Percentiles rank a stretch among this genome's conserved stretches.
Conservation (phyloP, 2,888 invertebrate genomes). For the Cistogaster globosa region DNA sequence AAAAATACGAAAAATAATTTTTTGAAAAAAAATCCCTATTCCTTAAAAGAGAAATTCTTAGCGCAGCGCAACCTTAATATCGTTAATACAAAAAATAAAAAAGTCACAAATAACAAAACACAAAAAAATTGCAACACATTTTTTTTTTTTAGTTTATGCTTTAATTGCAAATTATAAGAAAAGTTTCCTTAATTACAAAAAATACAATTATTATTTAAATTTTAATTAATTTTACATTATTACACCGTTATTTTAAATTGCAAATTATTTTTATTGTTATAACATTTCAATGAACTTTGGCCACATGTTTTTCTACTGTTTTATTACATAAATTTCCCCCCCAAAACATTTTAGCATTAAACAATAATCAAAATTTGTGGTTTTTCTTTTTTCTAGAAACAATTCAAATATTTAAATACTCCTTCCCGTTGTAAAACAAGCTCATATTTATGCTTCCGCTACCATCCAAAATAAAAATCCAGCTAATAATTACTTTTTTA, state of each 20-base stretch:
- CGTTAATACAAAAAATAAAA: too few relatives aligned
- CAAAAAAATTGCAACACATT: too few relatives aligned
- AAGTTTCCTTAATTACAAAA: too few relatives aligned
- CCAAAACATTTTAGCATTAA: neutral
- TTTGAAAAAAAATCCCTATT: too few relatives aligned
- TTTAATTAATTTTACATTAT: too few relatives aligned
- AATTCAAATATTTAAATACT: neutral
- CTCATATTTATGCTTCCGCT: neutral
- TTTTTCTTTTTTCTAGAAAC: neutral
- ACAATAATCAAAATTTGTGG: neutral
- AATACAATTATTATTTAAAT: too few relatives aligned
- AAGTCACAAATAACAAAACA: too few relatives aligned
- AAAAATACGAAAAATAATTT: too few relatives aligned
- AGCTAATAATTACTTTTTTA: constrained; percentile 38
- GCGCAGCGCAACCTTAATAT: too few relatives aligned
- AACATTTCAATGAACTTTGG: constrained; percentile 11
- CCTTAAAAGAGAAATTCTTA: too few relatives aligned
- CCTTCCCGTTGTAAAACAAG: neutral
- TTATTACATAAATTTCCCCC: constrained; percentile 8
- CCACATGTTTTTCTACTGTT: constrained; percentile 11
- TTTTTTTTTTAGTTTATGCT: too few relatives aligned
- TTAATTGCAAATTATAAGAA: too few relatives aligned
- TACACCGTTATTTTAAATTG: neutral
- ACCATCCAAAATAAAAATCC: constrained; percentile 14
- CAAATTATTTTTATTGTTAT: neutral